Base-by-base conservation (phyloP, 2,113 vertebrate genomes). In the Proterorhinus semilunaris region DNA sequence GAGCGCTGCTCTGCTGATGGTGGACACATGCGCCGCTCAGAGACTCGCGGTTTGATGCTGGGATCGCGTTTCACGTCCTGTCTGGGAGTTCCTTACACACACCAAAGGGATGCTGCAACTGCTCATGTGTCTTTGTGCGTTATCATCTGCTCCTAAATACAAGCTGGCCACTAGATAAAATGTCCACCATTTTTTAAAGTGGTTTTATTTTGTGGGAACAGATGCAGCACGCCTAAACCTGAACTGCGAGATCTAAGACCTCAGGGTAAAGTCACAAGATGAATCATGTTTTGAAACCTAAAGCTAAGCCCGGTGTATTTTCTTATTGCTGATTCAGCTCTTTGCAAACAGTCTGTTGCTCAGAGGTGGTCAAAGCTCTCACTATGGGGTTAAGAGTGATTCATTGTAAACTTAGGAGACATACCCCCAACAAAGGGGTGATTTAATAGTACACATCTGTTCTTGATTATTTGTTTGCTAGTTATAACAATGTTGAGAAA, bases 41-140 rank as follows among this genome's bases (percentile, higher is more conserved):
- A 78, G 76, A 73, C 58, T 80, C 84, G 77, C 76, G 78, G 69
- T 85, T 81, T 83, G 72, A 83, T 80, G 81, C 64, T 69, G 80
- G 71, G 76, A 88, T 91, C 77, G 16, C 47, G 65, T 89, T 90
- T 87, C 87, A 80, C 73, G 71, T 88, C 78, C 74, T 84, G 81
- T 83, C 74, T 74, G 78, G 68, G 74, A 86, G 73, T 72, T 83
- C 69, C 71, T 70, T 65, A 50, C 5, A 74, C 27, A 6, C 69
- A 66, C 77, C 65, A 17, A 10, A 62, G 78, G 81, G 84, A 68
- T 6, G 16, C 36, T 71, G 65, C 61, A 68, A 47, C 42, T 10
- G 59, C 58, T 58, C 62, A 80, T 67, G 42, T 61, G 52, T 86
- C 71, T 74, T 57, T 17, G 71, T 54, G 66, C 65, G 72, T 64